These are phyloP conservation scores for Notospermus geniculatus DNA, from an alignment of 1,140 invertebrate species.

Conservation along the genomic window DNA sequence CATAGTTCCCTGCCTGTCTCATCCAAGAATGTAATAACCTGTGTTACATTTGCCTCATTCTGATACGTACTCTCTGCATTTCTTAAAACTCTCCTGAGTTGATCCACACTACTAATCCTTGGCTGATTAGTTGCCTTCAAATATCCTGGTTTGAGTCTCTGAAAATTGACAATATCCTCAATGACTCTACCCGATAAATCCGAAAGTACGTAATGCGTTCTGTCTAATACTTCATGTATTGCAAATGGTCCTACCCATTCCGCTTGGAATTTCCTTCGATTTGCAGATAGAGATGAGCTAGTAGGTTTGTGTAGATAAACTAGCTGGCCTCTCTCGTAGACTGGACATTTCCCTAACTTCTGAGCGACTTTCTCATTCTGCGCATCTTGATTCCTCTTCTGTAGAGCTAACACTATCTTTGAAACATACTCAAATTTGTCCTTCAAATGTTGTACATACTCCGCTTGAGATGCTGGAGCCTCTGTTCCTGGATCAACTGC, in stretches of 20 bases:
- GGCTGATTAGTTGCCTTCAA: too few species aligned
- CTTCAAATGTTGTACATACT: neutral
- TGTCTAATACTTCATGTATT: neutral
- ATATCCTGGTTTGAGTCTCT: neutral
- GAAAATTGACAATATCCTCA: neutral
- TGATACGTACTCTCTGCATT: too few species aligned
- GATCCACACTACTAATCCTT: too few species aligned
- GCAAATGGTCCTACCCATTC: neutral
- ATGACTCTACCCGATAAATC: neutral
- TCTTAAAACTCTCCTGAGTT: too few species aligned
- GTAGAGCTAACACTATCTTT: neutral
- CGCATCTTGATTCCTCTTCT: neutral
- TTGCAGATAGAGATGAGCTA: neutral
- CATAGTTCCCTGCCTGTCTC: too few species aligned
- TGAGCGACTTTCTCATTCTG: neutral
- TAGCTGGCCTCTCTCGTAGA: neutral
- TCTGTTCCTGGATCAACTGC: neutral
- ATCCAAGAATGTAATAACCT: too few species aligned
- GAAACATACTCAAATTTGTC: neutral
- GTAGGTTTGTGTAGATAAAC: neutral
- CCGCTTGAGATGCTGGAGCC: neutral
- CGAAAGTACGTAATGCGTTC: neutral
- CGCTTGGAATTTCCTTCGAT: neutral
- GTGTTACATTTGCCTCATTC: too few species aligned
- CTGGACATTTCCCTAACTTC: neutral